Conservation (phyloP, 2,888 invertebrate species). For the Pteria penguin region DNA sequence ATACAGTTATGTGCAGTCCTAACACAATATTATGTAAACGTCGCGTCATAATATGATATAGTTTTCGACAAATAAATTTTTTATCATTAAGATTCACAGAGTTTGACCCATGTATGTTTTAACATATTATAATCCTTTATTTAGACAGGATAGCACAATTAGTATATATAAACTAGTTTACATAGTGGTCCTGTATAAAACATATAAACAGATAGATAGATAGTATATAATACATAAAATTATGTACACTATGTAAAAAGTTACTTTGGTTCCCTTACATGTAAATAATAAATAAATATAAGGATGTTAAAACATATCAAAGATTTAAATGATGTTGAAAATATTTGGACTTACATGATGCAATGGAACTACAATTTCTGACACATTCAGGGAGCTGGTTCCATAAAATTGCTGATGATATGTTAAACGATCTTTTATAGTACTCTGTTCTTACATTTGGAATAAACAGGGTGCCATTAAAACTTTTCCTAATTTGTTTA, state of each 20-base stretch:
- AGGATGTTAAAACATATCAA: neutral
- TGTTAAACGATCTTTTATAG: constrained; percentile 1
- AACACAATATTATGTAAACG: no score
- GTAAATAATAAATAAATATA: no score
- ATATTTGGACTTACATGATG: neutral
- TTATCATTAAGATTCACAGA: no score
- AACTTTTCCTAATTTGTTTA: neutral
- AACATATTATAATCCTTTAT: neutral
- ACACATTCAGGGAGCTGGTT: neutral
- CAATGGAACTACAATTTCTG: neutral
- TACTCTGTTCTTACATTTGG: neutral
- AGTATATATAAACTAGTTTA: neutral
- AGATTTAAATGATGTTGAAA: neutral
- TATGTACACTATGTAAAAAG: no score
- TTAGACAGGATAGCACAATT: neutral
- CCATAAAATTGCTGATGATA: neutral
- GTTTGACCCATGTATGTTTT: no score
- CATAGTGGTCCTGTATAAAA: neutral
- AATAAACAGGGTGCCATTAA: neutral
- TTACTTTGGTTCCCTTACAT: no score
- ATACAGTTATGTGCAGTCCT: no score
- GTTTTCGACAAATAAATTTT: no score
- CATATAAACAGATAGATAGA: neutral
- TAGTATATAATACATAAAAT: no score
- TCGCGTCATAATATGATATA: no score